Percentiles rank a stretch among this genome's conserved stretches.
Evolutionary conservation across 2,888 invertebrate genomes (phyloP).

Genomic region (Darwinula stevensoni): DNA sequence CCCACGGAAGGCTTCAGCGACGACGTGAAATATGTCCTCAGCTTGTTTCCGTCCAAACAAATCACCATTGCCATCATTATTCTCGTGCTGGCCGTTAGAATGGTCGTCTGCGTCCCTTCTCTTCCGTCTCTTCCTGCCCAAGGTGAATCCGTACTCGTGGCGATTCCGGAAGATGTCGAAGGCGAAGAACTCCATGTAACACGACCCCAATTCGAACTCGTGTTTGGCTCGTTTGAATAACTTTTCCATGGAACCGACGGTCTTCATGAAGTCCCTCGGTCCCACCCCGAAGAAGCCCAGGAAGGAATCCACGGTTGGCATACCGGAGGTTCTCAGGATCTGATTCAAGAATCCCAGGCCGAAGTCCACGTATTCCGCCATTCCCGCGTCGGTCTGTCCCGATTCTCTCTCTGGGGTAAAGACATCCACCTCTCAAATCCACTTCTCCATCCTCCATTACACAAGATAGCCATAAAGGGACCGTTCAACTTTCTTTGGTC

Average conservation of each 20-base stretch:
- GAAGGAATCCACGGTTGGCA: too few relatives aligned
- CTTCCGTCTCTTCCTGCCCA: neutral
- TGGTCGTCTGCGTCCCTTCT: too few relatives aligned
- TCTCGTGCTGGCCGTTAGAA: neutral
- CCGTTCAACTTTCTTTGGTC: too few relatives aligned
- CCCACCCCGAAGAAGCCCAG: neutral
- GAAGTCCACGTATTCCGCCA: too few relatives aligned
- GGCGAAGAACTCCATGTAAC: neutral
- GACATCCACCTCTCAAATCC: too few relatives aligned
- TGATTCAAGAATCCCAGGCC: too few relatives aligned
- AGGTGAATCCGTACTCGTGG: neutral
- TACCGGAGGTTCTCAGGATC: too few relatives aligned
- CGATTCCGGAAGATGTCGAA: neutral
- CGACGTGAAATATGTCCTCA: too few relatives aligned
- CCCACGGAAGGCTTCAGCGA: constrained; percentile 1
- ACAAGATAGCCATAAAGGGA: too few relatives aligned
- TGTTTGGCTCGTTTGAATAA: neutral
- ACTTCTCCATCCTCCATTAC: too few relatives aligned
- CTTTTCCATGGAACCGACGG: neutral
- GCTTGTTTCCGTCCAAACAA: neutral
- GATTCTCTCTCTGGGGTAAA: too few relatives aligned
- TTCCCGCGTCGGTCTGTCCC: too few relatives aligned
- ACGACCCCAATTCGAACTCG: neutral
- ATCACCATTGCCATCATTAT: neutral
- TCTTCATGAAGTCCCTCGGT: neutral